A percentile compares a stretch with the other conserved stretches of the same genome.
These are phyloP conservation scores for Triplophysa tibetana DNA, from an alignment of 2,113 vertebrate genomes.

Conservation along the genomic window DNA sequence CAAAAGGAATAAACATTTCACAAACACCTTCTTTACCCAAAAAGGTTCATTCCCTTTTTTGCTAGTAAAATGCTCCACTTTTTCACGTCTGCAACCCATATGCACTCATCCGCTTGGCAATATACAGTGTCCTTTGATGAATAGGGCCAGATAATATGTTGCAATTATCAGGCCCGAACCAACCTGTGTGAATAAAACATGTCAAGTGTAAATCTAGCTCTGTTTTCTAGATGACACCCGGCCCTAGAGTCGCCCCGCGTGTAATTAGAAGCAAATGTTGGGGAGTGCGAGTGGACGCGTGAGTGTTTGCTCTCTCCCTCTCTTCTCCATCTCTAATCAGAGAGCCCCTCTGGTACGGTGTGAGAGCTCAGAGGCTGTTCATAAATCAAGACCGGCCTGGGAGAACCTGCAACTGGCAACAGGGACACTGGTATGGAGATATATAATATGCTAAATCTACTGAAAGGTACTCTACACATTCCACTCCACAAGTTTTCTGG, in stretches of 20 bases:
- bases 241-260: slow-evolving; percentile 50
- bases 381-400: slow-evolving; percentile 75
- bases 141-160: slow-evolving; percentile 49
- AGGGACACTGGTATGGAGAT: slow-evolving; percentile 34
- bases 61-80: slow-evolving; percentile 11
- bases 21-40: slow-evolving; percentile 27
- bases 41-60: background rate
- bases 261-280: slow-evolving; percentile 58
- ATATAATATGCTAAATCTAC: slow-evolving; percentile 1
- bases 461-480: background rate
- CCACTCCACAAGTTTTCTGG: background rate
- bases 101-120: slow-evolving; percentile 34
- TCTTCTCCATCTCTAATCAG: slow-evolving; percentile 77
- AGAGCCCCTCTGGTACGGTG: slow-evolving; percentile 71
- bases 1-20: slow-evolving; percentile 27
- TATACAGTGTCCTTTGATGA: slow-evolving; percentile 42
- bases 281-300: slow-evolving; percentile 54
- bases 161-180: slow-evolving; percentile 53
- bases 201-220: slow-evolving; percentile 61
- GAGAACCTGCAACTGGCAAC: slow-evolving; percentile 61
- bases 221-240: slow-evolving; percentile 64
- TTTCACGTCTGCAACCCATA: slow-evolving; percentile 40
- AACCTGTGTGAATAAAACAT: slow-evolving; percentile 57
- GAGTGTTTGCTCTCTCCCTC: slow-evolving; percentile 43
- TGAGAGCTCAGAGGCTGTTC: slow-evolving; percentile 65